Evolutionary conservation across 1,140 invertebrate species (phyloP), one percentile per base, ranked within the genome.

Genomic region (Bombyx mandarina): DNA sequence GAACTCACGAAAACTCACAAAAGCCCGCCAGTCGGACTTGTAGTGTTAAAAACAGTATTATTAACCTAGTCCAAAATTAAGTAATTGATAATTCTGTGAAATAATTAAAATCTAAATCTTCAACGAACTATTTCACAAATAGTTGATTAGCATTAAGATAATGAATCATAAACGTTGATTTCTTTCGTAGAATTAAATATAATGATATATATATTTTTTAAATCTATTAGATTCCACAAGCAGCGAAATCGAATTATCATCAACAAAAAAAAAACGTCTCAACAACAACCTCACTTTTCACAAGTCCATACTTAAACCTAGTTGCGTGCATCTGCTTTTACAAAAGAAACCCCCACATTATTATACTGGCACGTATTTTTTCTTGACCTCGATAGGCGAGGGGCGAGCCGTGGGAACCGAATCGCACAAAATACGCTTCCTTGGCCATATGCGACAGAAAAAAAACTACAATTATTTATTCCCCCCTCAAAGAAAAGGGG

Each of bases 361-460:
- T 82, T 80, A 78, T 82, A 60, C 65, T 71, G 66, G 79, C 82
- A 79, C 78, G 76, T 82, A 82, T 83, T 86, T 86, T 86, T 86
- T 86, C 80, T 81, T 84, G 83, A 84, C 81, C 83, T 75, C 78
- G 65, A 67, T 72, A 65, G 77, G 73, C 73, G 69, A 69, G 78
- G 79, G 81, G 82, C 78, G 73, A 82, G 83, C 74, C 83, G 83
- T 86, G 83, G 83, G 83, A 86, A 84, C 75, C 75, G 73, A 81
- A 72, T 81, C 80, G 79, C 75, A 74, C 77, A 82, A 85, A 79
- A 74, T 78, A 26, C 74, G 74, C 75, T 82, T 84, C 82, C 82
- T 86, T 82, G 77, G 83, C 81, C 82, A 86, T 85, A 83, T 86
- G 83, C 76, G 82, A 82, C 80, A 83, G 82, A 86, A 86, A 86